Evolutionary conservation across 2,888 invertebrate genomes (phyloP).

Genomic region (Acanthosepion lycidas): DNA sequence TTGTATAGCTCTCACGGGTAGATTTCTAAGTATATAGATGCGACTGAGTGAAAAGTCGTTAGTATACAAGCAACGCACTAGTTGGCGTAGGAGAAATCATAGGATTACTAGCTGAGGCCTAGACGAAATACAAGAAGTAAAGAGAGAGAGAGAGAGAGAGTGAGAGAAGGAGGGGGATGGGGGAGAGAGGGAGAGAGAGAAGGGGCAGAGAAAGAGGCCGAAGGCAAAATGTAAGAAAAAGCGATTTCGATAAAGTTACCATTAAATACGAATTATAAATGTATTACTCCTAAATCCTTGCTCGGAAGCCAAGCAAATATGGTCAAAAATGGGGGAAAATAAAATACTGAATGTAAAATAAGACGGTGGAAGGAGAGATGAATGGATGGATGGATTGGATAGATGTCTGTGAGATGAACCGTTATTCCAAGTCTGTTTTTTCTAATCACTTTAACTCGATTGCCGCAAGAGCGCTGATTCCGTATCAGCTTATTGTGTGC

Average conservation of each 20-base stretch:
- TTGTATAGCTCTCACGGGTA: no score
- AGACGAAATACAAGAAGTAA: background rate
- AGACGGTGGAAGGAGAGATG: background rate
- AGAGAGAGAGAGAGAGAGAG: background rate
- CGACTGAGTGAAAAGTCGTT: no score
- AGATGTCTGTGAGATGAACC: background rate
- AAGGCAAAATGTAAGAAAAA: background rate
- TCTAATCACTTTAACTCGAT: background rate
- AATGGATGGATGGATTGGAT: background rate
- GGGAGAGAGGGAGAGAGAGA: background rate
- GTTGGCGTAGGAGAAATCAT: no score
- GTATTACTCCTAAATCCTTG: no score
- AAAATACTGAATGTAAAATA: background rate
- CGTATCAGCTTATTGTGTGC: background rate
- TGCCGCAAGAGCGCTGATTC: background rate
- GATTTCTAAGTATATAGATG: no score
- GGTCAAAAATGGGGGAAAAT: no score
- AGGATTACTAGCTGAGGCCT: no score
- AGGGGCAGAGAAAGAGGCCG: rapidly evolving
- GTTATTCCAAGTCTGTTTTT: background rate
- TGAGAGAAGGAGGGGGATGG: rapidly evolving
- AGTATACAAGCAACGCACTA: no score
- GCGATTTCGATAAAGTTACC: no score
- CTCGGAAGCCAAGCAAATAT: no score
- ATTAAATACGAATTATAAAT: no score